Base-by-base conservation (phyloP, 2,113 vertebrate species). In the Gobius niger region DNA sequence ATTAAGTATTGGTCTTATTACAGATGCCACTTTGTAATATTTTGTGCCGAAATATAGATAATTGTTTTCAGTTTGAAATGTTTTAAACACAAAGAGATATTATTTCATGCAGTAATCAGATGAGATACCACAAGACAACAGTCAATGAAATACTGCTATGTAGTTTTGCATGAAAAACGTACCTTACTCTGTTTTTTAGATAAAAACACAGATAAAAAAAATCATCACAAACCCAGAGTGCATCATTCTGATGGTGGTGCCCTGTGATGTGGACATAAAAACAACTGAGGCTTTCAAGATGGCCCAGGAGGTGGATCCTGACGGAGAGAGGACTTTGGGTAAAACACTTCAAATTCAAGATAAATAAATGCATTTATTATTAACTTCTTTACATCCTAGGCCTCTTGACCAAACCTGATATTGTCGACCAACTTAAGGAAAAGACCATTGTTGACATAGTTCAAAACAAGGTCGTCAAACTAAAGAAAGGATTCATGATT, bases 261-360 rank as follows among this genome's bases (percentile, higher is more conserved):
- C 96, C 0, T 87, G 93, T 67, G 97, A 96, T 0, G 94, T 97
- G 87, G 96, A 97, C 88, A 96, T 97, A 0, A 94, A 94, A 11
- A 97, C 95, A 79, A 96, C 95, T 0, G 96, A 98, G 86, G 96
- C 95, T 0, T 74, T 98, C 86, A 91, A 92, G 88, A 96, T 98
- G 95, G 96, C 96, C 4, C 93, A 94, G 71, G 85, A 92, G 44
- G 95, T 94, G 83, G 96, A 98, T 69, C 94, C 94, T 9, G 73
- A 73, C 0, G 96, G 96, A 61, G 93, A 95, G 68, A 94, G 96
- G 56, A 98, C 95, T 65, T 72, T 98, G 68, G 95, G 96, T 90
- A 82, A 69, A 59, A 59, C 19, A 9, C 10, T 1, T 16, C 4
- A 0, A 13, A n/a, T 56, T 34, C 2, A 53, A 53, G 59, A 59